phyloP scores from a whole-genome alignment of 2,797 vertebrate species.

The Anableps anableps region DNA sequence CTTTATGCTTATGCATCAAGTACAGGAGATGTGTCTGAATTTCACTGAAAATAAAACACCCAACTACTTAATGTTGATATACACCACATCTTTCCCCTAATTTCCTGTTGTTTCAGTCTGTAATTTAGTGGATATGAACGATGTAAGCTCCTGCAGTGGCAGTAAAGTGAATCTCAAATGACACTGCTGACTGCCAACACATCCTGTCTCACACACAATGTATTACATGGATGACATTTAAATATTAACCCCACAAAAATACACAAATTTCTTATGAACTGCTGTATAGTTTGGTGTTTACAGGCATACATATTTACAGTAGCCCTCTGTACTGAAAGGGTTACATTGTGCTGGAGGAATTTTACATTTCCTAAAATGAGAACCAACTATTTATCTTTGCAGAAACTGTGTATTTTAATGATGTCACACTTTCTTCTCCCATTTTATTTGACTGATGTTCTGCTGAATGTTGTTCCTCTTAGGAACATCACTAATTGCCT shows the following conservation, averaged over 20 bases:
- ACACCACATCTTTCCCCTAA: background rate
- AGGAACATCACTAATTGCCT: constrained; percentile 44
- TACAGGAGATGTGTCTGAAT: background rate
- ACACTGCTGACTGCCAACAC: no score
- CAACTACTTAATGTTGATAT: background rate
- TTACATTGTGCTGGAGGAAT: constrained; percentile 4
- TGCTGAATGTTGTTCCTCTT: constrained; percentile 38
- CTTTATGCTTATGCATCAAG: background rate
- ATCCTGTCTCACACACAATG: background rate
- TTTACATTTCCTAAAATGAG: constrained; percentile 1
- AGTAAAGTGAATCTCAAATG: background rate
- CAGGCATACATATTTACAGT: background rate
- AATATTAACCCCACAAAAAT: background rate
- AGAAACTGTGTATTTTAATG: constrained; percentile 11
- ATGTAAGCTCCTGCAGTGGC: no score
- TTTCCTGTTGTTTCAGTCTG: background rate
- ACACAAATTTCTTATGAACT: background rate
- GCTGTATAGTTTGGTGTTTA: background rate
- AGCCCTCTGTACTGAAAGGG: background rate
- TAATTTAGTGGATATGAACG: background rate
- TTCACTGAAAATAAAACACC: background rate
- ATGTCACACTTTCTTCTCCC: constrained; percentile 29
- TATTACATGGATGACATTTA: background rate
- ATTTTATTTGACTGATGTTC: constrained; percentile 34
- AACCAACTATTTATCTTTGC: constrained; percentile 5